These are phyloP conservation scores for Catonia carolina DNA, from an alignment of 2,888 invertebrate species.

Conservation along the genomic window DNA sequence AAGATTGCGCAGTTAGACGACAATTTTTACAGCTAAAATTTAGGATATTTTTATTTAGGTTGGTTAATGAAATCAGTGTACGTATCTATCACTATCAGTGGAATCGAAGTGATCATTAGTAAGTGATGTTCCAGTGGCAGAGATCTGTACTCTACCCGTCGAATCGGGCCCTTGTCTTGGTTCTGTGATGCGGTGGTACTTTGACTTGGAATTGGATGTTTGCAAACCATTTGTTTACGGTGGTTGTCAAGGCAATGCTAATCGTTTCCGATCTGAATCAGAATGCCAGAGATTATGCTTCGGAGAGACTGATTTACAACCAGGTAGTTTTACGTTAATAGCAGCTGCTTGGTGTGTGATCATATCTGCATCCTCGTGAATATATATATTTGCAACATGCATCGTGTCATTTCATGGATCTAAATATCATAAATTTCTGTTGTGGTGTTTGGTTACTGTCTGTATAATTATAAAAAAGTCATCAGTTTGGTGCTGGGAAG, in stretches of 20 bases:
- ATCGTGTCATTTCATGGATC: too few species aligned
- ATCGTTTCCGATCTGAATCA: conserved; percentile 70
- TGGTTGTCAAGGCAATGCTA: conserved; percentile 80
- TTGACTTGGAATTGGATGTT: conserved; percentile 53
- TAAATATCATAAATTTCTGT: too few species aligned
- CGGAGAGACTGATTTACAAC: background rate
- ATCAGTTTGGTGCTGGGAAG: too few species aligned
- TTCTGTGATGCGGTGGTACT: conserved; percentile 69
- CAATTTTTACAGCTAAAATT: too few species aligned
- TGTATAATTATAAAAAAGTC: too few species aligned
- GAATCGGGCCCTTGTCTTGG: conserved; percentile 73
- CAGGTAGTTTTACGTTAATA: conserved; percentile 4
- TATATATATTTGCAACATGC: too few species aligned
- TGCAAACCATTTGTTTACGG: conserved; percentile 76
- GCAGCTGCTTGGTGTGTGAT: too few species aligned
- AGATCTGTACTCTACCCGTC: conserved; percentile 64
- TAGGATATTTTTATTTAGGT: background rate
- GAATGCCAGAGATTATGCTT: conserved; percentile 52
- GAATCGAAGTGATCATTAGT: too few species aligned
- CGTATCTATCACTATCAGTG: too few species aligned
- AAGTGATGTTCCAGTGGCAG: conserved; percentile 42
- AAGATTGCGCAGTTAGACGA: too few species aligned
- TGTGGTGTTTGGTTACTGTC: too few species aligned
- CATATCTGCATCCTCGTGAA: too few species aligned
- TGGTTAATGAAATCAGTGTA: background rate